phyloP scores from a whole-genome alignment of 2,113 vertebrate genomes.

The Xenus cinereus region DNA sequence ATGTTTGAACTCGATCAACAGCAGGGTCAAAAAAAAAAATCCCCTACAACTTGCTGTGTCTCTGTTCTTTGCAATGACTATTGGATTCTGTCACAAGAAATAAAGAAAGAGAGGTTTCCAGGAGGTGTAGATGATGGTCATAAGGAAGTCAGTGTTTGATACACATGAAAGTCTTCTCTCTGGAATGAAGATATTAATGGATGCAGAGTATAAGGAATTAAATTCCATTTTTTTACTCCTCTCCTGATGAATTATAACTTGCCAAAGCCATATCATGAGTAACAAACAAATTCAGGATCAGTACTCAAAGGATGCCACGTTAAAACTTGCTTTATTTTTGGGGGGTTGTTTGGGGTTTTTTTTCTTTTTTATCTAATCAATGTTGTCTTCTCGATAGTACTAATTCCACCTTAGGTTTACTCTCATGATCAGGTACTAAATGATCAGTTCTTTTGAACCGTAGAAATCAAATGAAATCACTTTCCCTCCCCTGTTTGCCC shows the following conservation, averaged over 20 bases:
- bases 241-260: neutral
- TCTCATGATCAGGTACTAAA: neutral
- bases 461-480: neutral
- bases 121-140: neutral
- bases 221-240: neutral
- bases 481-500: neutral
- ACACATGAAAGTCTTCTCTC: neutral
- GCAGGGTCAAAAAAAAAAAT: neutral
- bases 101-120: neutral
- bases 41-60: neutral
- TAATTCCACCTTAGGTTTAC: neutral
- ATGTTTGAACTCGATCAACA: neutral
- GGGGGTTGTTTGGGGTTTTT: neutral
- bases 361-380: neutral
- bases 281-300: neutral
- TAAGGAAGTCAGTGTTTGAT: neutral
- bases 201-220: neutral
- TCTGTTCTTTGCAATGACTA: neutral
- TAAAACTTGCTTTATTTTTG: neutral
- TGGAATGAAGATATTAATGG: neutral
- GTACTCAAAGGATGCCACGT: neutral
- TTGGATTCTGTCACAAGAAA: constrained; percentile 2
- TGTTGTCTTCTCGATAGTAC: neutral
- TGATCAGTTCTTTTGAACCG: neutral
- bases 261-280: neutral